Percentiles rank a stretch among this genome's conserved stretches.
Conservation (phyloP, 2,113 vertebrate species). For the Xenopus laevis region DNA sequence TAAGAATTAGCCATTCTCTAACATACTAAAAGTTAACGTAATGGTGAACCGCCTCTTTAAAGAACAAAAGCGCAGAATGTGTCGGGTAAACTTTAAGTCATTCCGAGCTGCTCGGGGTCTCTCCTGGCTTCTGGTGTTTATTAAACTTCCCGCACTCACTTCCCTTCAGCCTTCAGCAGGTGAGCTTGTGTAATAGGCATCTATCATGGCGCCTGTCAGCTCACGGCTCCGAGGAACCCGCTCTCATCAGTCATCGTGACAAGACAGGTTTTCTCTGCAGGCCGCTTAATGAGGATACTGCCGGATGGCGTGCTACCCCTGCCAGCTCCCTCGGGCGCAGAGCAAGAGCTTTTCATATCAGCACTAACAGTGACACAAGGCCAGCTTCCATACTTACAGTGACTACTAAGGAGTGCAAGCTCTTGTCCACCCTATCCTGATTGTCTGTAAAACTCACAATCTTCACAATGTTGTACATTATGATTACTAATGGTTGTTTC, state of each 20-base stretch:
- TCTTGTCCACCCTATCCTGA: not conserved
- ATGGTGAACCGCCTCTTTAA: too few species aligned
- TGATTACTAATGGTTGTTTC: too few species aligned
- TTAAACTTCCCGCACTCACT: slow-evolving; percentile 18
- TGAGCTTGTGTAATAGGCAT: slow-evolving; percentile 42
- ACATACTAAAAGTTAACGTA: too few species aligned
- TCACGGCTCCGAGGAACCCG: slow-evolving; percentile 16
- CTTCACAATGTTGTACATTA: too few species aligned
- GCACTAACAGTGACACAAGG: not conserved
- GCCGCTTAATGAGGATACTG: slow-evolving; percentile 35
- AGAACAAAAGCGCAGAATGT: too few species aligned
- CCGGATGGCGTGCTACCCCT: slow-evolving; percentile 24
- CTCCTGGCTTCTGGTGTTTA: slow-evolving; percentile 29
- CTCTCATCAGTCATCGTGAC: slow-evolving; percentile 37
- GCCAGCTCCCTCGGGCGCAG: slow-evolving; percentile 5
- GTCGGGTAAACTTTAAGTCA: not conserved
- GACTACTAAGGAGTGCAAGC: slow-evolving; percentile 1
- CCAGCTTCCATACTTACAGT: not conserved
- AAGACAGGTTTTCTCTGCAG: slow-evolving; percentile 42
- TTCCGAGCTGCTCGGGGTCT: slow-evolving; percentile 15
- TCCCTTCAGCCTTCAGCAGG: slow-evolving; percentile 29
- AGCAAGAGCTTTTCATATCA: slow-evolving; percentile 10
- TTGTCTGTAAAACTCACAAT: too few species aligned
- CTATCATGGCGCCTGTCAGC: slow-evolving; percentile 35
- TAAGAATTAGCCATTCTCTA: too few species aligned